Conservation (phyloP, 2,113 vertebrate genomes). For the Pygoscelis antarcticus region DNA sequence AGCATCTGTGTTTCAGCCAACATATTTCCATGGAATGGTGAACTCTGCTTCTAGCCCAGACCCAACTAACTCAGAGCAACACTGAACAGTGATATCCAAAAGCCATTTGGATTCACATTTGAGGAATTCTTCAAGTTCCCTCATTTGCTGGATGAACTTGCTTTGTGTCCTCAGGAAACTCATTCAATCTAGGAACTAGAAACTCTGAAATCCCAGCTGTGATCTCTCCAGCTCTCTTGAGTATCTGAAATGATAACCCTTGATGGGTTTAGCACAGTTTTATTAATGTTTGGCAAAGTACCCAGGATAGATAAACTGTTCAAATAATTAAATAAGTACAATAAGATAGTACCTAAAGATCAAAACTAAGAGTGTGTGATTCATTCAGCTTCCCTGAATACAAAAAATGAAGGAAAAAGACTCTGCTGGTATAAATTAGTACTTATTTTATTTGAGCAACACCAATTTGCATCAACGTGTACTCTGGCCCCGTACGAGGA, state of each 20-base stretch:
- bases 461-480: background rate
- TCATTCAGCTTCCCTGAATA: background rate
- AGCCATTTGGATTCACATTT: background rate
- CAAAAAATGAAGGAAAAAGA: background rate
- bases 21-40: background rate
- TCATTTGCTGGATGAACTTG: background rate
- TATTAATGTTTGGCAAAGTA: background rate
- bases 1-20: background rate
- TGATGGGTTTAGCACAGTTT: background rate
- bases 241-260: background rate
- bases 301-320: background rate
- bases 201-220: background rate
- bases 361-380: background rate
- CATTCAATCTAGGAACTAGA: background rate
- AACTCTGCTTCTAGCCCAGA: background rate
- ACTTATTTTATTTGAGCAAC: background rate
- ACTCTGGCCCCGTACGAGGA: rapidly evolving
- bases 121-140: background rate
- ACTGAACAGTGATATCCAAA: background rate
- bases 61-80: background rate
- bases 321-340: background rate
- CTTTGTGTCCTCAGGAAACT: background rate
- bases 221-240: background rate
- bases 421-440: background rate
- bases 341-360: background rate